Evolutionary conservation across 2,888 invertebrate species (phyloP), one percentile per base, ranked within the genome.

Genomic region (Eristalis tenax): DNA sequence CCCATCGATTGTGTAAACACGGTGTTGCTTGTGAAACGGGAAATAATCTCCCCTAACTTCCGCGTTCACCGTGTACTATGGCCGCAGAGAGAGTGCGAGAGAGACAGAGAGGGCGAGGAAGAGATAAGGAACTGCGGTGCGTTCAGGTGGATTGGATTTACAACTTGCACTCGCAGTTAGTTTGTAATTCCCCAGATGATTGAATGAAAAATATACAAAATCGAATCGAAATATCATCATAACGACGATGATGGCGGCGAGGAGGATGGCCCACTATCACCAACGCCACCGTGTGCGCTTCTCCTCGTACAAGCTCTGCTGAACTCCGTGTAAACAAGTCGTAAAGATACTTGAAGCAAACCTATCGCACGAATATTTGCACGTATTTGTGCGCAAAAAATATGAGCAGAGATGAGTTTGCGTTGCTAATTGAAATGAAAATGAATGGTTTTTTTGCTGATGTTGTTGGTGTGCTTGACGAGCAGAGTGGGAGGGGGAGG

Each of bases 161-260:
- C 56, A 71, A 71, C 40, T 74, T 74, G 56, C 65, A 74, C 64
- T 74, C 74, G 65, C 64, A 65, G 65, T 74, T 56, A 43, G 64
- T 65, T 57, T 74, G 74, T 73, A 63, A 73, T 73, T 63, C 63
- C 73, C 22, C 32, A 73, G 73, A 65, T 74, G 74, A 74, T 65
- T 74, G 74, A 65, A 74, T 74, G 50, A 65, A 74, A 64, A 74
- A 65, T 65, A 65, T 65, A 74, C 74, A 74, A 65, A 23, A 18
- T 6, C 50, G 23, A 65, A 65, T 74, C 65, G 65, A 64, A 56
- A 32, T 32, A 32, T 32, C 32, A 32, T 32, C 32, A 32, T 32
- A 8, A 32, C 32, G 32, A 32, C 32, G 32, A 32, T 1, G 6
- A 4, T 5, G 28, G 4, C 4, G 43, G 63, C 73, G 32, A 32